Evolutionary conservation across 2,797 vertebrate genomes (phyloP).

Genomic region (Takifugu rubripes): DNA sequence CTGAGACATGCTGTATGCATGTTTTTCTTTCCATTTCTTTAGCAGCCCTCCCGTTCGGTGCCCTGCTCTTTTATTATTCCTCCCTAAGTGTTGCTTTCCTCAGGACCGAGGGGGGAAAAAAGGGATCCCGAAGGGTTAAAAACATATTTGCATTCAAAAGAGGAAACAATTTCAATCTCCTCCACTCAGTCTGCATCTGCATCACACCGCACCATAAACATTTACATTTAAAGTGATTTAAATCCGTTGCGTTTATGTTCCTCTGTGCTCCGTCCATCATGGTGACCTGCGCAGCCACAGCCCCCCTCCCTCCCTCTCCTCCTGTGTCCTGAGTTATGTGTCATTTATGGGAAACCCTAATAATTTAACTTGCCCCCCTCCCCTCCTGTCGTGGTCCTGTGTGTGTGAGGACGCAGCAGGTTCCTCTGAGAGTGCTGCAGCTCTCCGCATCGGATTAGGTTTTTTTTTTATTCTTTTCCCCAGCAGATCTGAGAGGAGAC

Average conservation of each 20-base stretch:
- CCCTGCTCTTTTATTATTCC: constrained; percentile 11
- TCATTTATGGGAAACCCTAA: constrained; percentile 79
- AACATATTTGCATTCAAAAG: constrained; percentile 62
- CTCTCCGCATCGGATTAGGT: constrained; percentile 36
- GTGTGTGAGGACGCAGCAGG: constrained; percentile 58
- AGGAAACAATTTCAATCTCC: constrained; percentile 68
- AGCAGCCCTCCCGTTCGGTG: neutral
- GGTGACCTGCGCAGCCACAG: constrained; percentile 48
- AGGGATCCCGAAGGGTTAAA: constrained; percentile 29
- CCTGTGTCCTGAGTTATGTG: constrained; percentile 74
- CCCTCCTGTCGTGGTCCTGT: constrained; percentile 42
- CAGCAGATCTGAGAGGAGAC: constrained; percentile 33
- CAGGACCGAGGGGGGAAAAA: neutral
- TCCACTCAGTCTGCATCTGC: constrained; percentile 72
- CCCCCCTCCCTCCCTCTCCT: constrained; percentile 22
- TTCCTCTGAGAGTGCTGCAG: constrained; percentile 33
- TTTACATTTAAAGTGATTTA: constrained; percentile 85
- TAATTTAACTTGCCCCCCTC: constrained; percentile 69
- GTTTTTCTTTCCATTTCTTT: constrained; percentile 4
- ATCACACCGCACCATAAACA: constrained; percentile 75
- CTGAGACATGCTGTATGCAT: no score
- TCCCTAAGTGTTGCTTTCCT: neutral
- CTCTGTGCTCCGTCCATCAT: constrained; percentile 74
- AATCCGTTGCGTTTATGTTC: constrained; percentile 75
- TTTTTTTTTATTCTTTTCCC: constrained; percentile 28